phyloP scores from a whole-genome alignment of 2,888 invertebrate genomes.

The Volucella zonaria region DNA sequence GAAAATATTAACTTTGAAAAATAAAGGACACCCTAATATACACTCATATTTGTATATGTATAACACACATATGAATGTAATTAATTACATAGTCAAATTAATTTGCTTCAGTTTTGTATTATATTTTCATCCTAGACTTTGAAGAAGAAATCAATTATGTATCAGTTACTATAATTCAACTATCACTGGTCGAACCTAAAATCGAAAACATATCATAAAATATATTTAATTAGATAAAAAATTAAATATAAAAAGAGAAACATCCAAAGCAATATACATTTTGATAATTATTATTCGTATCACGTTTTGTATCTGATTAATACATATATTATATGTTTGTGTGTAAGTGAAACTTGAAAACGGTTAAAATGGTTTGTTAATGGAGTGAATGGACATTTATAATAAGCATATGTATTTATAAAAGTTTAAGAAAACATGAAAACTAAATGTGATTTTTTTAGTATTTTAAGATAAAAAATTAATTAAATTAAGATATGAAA shows the following conservation, averaged over 20 bases:
- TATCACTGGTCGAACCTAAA: constrained; percentile 37
- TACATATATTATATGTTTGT: constrained; percentile 33
- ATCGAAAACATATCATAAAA: background rate
- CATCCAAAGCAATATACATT: constrained; percentile 61
- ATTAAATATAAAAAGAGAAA: constrained; percentile 20
- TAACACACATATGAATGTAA: too few species aligned
- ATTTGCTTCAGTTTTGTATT: too few species aligned
- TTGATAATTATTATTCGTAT: constrained; percentile 39
- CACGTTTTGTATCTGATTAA: constrained; percentile 36
- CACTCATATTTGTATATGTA: too few species aligned
- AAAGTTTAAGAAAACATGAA: constrained; percentile 52
- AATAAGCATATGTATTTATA: constrained; percentile 59
- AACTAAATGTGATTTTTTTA: constrained; percentile 73
- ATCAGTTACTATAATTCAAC: background rate
- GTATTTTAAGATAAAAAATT: constrained; percentile 52
- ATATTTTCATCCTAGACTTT: too few species aligned
- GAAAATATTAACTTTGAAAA: too few species aligned
- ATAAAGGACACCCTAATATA: too few species aligned
- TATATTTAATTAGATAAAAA: constrained; percentile 15
- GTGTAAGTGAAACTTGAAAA: background rate
- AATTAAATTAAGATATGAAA: constrained; percentile 45
- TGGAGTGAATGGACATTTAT: constrained; percentile 52
- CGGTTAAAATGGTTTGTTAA: constrained; percentile 14
- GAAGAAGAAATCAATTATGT: too few species aligned
- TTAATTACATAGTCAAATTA: too few species aligned